These are phyloP conservation scores for Dendrophyllia cribrosa DNA, from an alignment of 64 coral and sea anemone species.

Conservation along the genomic window DNA sequence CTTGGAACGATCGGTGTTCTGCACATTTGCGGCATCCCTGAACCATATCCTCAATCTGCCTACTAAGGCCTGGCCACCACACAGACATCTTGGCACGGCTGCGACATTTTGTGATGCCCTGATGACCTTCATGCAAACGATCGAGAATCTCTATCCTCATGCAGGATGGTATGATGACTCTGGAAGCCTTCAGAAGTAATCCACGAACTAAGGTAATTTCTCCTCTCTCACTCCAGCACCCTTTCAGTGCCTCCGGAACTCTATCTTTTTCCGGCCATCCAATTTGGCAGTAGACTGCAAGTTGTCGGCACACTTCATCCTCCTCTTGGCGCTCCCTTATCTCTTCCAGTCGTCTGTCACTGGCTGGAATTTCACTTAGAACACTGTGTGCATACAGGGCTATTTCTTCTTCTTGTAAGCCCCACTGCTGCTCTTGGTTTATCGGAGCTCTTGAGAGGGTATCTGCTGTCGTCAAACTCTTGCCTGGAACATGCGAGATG, in stretches of 20 bases:
- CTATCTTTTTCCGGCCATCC: constrained; percentile 1
- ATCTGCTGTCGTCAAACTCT: constrained; percentile 3
- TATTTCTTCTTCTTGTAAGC: constrained; percentile 16
- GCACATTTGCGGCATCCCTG: background rate
- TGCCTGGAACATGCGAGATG: background rate
- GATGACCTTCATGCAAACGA: constrained; percentile 32
- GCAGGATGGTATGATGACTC: constrained; percentile 36
- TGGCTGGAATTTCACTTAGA: constrained; percentile 15
- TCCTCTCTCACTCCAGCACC: constrained; percentile 18
- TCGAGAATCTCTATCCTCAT: constrained; percentile 50
- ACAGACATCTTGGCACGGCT: constrained; percentile 11
- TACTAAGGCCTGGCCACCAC: constrained; percentile 33
- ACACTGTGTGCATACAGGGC: constrained; percentile 28
- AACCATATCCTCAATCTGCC: constrained; percentile 15
- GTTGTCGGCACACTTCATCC: constrained; percentile 34
- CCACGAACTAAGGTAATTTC: constrained; percentile 24
- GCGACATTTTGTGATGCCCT: constrained; percentile 37
- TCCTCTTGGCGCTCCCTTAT: constrained; percentile 15
- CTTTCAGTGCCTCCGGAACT: background rate
- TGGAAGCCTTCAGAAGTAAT: constrained; percentile 10
- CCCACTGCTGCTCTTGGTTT: too few relatives aligned
- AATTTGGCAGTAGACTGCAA: constrained; percentile 6
- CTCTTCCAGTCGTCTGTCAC: constrained; percentile 23
- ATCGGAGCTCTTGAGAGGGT: constrained; percentile 13
- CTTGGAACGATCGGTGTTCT: background rate